Evolutionary conservation across 2,797 vertebrate species (phyloP).

Genomic region (Anguilla megastoma): DNA sequence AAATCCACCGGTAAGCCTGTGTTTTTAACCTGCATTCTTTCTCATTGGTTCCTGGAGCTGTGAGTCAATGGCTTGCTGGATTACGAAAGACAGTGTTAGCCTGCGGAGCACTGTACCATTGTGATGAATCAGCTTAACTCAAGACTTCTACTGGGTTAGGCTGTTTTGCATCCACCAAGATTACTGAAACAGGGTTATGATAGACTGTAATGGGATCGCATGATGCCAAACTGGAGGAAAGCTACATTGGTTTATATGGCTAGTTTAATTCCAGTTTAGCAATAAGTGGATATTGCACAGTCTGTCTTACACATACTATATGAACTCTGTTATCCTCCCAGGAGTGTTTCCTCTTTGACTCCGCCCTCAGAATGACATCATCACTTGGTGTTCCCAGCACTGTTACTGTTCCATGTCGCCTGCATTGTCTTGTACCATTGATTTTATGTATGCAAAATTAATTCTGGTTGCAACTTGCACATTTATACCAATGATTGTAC

Average conservation of each 20-base stretch:
- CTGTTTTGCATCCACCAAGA: not conserved
- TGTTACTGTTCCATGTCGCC: constrained; percentile 60
- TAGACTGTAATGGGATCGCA: not conserved
- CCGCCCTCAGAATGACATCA: constrained; percentile 31
- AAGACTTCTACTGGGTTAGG: not conserved
- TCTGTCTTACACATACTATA: not conserved
- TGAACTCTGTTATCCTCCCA: not conserved
- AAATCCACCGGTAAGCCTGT: not conserved
- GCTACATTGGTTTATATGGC: not conserved
- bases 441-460: constrained; percentile 74
- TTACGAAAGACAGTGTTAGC: not conserved
- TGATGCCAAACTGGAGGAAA: not conserved
- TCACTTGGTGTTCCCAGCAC: constrained; percentile 20
- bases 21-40: not conserved
- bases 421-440: constrained; percentile 69
- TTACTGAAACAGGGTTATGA: not conserved
- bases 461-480: constrained; percentile 79
- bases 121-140: not conserved
- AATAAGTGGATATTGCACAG: not conserved
- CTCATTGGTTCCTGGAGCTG: not conserved
- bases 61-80: not conserved
- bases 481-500: constrained; percentile 83
- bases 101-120: not conserved
- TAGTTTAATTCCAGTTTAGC: not conserved
- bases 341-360: not conserved